These are phyloP conservation scores for Agrilus biguttatus DNA, from an alignment of 2,888 invertebrate species.

Conservation along the genomic window DNA sequence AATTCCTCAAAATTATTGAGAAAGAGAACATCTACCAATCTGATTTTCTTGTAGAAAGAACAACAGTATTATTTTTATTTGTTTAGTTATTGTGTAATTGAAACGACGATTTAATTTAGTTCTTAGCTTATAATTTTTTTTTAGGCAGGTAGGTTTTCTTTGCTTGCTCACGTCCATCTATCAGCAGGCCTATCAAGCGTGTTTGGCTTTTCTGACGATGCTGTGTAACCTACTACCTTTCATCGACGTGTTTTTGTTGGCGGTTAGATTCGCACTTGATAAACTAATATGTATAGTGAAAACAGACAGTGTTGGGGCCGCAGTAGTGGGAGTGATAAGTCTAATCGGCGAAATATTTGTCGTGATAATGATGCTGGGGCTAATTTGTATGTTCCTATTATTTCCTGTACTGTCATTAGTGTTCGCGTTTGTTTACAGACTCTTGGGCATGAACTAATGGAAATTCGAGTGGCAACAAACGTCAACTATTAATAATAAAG, in stretches of 20 bases:
- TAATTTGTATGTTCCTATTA: slow-evolving; percentile 24
- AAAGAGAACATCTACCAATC: too few species aligned
- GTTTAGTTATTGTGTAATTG: not conserved
- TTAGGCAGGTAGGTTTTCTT: slow-evolving; percentile 23
- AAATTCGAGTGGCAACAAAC: too few species aligned
- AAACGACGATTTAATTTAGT: too few species aligned
- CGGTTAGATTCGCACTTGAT: slow-evolving; percentile 24
- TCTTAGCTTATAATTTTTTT: slow-evolving; percentile 8
- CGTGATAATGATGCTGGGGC: slow-evolving; percentile 20
- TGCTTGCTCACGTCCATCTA: slow-evolving; percentile 21
- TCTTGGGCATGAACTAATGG: too few species aligned
- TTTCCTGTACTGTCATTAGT: slow-evolving; percentile 18
- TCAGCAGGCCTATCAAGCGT: slow-evolving; percentile 22
- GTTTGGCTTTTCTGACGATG: slow-evolving; percentile 21
- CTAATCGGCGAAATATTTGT: slow-evolving; percentile 22
- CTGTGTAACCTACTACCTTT: slow-evolving; percentile 14
- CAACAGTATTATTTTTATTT: too few species aligned
- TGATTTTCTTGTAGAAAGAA: too few species aligned
- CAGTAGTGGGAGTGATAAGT: slow-evolving; percentile 18
- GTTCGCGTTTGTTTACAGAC: too few species aligned
- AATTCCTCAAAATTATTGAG: too few species aligned
- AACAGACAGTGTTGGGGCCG: slow-evolving; percentile 17
- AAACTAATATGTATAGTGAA: slow-evolving; percentile 25
- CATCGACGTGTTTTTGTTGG: slow-evolving; percentile 19
- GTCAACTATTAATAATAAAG: too few species aligned